Evolutionary conservation across 2,888 invertebrate genomes (phyloP), one percentile per base, ranked within the genome.

Genomic region (Sicus ferrugineus): DNA sequence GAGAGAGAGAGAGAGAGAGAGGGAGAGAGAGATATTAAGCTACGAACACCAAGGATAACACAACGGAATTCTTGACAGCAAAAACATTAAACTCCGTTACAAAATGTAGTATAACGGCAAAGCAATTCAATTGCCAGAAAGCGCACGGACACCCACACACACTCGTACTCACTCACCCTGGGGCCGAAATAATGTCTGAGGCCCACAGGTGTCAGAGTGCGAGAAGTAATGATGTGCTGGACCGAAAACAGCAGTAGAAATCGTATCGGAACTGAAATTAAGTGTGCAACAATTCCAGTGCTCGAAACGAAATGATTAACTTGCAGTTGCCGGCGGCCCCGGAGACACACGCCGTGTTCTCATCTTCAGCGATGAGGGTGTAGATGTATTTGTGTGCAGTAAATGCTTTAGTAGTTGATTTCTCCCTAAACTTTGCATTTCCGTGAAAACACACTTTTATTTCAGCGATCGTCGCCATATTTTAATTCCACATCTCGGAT

Each of bases 61-160:
- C 66, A 71, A 67, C 70, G 72, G 67, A 71, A 73, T 71, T 70
- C 71, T 68, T 68, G 72, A 72, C 71, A 74, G 68, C 64, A 73
- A 73, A 74, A 75, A 72, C 72, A 75, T 72, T 71, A 69, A 66
- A 70, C 69, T 67, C 70, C 65, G 61, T 62, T 62, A 68, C 62
- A 62, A n/a, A 54, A 59, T 58, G 46, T 46, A 58, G 58, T 56
- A 58, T 21, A 59, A 54, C 46, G 23, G 30, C 23, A 30, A 46
- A 59, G 46, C 31, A 67, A 58, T 67, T 58, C 59, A 59, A 59
- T 67, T 59, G 59, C 48, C 11, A 28, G 21, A 52, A 54, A 23
- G 14, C 54, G 26, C 54, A 54, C 14, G 7, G 1, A 54, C 54
- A 54, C 9, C 23, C 2, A 23, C 14, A 16, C 54, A 26, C 16